Base-by-base conservation (phyloP, 2,888 invertebrate genomes). In the Andrena minutula region DNA sequence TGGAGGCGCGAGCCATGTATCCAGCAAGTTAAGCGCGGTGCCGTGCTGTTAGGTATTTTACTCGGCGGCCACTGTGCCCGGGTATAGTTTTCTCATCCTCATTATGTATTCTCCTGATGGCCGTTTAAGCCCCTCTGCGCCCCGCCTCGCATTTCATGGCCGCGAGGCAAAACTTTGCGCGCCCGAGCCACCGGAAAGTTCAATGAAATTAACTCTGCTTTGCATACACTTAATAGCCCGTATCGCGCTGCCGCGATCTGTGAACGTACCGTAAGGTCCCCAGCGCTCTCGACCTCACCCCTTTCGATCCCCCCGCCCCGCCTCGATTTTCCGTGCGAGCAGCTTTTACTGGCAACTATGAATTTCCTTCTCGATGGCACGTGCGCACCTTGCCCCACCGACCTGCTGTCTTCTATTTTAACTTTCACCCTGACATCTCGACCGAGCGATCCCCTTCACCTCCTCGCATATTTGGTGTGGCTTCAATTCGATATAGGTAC, bases 121-220 rank as follows among this genome's bases (percentile, higher is more conserved):
- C 82, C 84, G 86, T 86, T 87, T 89, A 85, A 86, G 87, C 71
- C 84, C 72, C 83, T 12, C 16, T 16, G 41, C 41, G 41, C 41
- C 41, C 41, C 41, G 16, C 41, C 41, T 41, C 85, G 85, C 88
- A 88, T 88, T 90, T 90, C 89, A 87, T 88, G 85, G 84, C 83
- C 77, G 82, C 83, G 82, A 81, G 72, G 76, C 83, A 79, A 88
- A 90, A 90, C 84, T 90, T 90, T 86, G 85, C 74, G 79, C 79
- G 75, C 82, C 8, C 65, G 41, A 79, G 61, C 84, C 75, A 83
- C 83, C 82, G 85, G 88, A 88, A 90, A 91, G 90, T 91, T 91
- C 89, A 90, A 91, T 90, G 90, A 91, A 90, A 91, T 92, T 91
- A 91, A 91, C 89, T 91, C 88, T 86, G 90, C 87, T 91, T 90